Evolutionary conservation across 2,797 vertebrate species (phyloP).

Genomic region (Acomys russatus): DNA sequence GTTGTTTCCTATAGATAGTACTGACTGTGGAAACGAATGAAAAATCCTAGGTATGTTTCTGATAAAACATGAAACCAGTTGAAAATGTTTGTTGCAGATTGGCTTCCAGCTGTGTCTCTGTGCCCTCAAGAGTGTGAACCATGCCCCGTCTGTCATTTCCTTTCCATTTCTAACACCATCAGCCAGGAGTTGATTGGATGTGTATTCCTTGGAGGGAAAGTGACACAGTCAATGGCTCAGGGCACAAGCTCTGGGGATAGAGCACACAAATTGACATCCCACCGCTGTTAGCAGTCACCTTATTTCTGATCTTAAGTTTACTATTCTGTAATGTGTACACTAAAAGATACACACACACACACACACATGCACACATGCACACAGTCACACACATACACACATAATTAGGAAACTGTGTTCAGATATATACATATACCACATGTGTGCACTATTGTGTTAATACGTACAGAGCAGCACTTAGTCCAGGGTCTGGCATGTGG

Average conservation of each 20-base stretch:
- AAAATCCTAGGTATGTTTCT: not conserved
- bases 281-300: not conserved
- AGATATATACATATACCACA: not conserved
- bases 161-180: not conserved
- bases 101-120: not conserved
- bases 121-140: not conserved
- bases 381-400: too few relatives aligned
- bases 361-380: too few relatives aligned
- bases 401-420: not conserved
- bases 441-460: not conserved
- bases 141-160: not conserved
- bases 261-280: not conserved
- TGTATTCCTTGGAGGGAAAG: not conserved
- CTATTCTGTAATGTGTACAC: not conserved
- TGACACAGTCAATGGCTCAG: not conserved
- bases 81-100: not conserved
- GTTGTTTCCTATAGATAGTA: not conserved
- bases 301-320: not conserved
- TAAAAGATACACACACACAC: not conserved
- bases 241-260: not conserved
- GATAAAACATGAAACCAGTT: not conserved
- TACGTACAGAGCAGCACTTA: not conserved
- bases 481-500: not conserved
- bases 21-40: not conserved
- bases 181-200: not conserved